A percentile compares a stretch with the other conserved stretches of the same genome.
Evolutionary conservation across 2,888 invertebrate genomes (phyloP).

Genomic region (Thyatira batis): DNA sequence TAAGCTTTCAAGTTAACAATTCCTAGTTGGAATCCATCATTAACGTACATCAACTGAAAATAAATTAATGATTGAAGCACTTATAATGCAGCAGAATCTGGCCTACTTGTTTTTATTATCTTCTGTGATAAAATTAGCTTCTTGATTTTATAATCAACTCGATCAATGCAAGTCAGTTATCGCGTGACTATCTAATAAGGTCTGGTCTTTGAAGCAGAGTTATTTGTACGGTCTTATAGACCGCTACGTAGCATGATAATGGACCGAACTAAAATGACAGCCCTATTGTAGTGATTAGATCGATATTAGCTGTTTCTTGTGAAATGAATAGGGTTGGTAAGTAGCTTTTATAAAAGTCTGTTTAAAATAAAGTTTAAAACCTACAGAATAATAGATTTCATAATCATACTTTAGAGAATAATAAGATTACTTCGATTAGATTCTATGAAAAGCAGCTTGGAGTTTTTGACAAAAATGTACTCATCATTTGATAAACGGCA

Average conservation of each 20-base stretch:
- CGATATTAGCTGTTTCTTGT: slow-evolving; percentile 27
- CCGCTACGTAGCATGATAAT: slow-evolving; percentile 20
- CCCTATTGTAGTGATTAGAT: slow-evolving; percentile 33
- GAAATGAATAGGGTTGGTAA: slow-evolving; percentile 19
- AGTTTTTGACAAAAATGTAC: no score
- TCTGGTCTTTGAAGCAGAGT: background rate
- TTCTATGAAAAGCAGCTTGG: no score
- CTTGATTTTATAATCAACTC: slow-evolving; percentile 1
- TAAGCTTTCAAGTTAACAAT: background rate
- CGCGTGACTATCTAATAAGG: slow-evolving; percentile 15
- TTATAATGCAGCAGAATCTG: background rate
- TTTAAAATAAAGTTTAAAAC: background rate
- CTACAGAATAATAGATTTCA: background rate
- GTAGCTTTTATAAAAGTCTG: background rate
- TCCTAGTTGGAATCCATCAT: background rate
- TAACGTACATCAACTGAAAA: background rate
- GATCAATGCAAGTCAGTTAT: slow-evolving; percentile 17
- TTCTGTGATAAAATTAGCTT: slow-evolving; percentile 10
- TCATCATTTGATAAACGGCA: no score
- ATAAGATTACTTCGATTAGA: no score
- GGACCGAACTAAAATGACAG: slow-evolving; percentile 19
- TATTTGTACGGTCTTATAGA: slow-evolving; percentile 10
- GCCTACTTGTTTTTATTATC: slow-evolving; percentile 1
- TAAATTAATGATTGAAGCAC: background rate
- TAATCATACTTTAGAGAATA: no score